Conservation (phyloP, 2,113 vertebrate genomes). For the Melanerpes formicivorus region DNA sequence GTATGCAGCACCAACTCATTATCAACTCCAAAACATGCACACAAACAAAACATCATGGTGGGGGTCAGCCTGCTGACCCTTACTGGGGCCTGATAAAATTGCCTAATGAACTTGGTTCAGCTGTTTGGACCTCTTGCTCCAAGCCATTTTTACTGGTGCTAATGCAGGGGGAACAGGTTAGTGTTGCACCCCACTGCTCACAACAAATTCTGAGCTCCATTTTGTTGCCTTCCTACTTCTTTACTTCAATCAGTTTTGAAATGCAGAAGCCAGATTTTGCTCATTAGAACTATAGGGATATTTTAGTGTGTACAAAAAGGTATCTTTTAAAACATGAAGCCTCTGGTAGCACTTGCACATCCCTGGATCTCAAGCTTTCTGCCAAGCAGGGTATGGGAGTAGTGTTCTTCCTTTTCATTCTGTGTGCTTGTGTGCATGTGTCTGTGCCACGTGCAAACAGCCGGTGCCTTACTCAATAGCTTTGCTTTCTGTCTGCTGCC, state of each 20-base stretch:
- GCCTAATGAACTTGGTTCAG: neutral
- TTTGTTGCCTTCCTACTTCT: neutral
- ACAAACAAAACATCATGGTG: neutral
- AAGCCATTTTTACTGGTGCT: neutral
- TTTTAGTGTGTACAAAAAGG: neutral
- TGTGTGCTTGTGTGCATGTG: accelerated
- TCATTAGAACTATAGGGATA: neutral
- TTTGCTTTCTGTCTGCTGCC: neutral
- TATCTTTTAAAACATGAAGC: neutral
- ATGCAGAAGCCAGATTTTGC: neutral
- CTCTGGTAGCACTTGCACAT: neutral
- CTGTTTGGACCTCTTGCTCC: neutral
- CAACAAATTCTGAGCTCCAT: neutral
- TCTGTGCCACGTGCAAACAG: neutral
- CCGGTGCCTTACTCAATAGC: neutral
- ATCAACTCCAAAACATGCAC: neutral
- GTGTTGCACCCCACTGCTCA: neutral
- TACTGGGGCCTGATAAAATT: neutral
- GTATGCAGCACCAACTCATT: neutral
- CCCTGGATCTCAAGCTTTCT: neutral
- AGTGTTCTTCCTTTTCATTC: neutral
- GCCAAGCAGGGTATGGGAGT: neutral
- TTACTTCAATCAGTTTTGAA: neutral
- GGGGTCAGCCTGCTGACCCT: neutral
- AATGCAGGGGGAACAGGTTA: neutral